Percentiles rank a stretch among this genome's conserved stretches.
Conservation (phyloP, 2,888 invertebrate species). For the Linnaemya tessellans region DNA sequence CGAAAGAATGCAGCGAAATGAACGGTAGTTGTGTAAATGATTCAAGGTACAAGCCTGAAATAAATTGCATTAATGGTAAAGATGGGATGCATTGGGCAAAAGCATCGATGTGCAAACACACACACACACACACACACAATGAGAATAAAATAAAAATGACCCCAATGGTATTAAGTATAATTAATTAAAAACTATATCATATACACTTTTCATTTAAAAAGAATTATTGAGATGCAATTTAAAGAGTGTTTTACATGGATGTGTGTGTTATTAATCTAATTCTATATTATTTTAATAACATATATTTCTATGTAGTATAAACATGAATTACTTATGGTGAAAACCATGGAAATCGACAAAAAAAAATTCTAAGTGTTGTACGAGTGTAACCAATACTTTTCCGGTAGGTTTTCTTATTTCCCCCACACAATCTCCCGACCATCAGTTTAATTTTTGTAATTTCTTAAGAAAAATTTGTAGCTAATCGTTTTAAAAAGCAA, state of each 20-base stretch:
- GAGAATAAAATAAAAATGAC: slow-evolving; percentile 63
- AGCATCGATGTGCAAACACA: neutral
- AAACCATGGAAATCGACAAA: too few species aligned
- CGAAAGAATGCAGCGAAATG: slow-evolving; percentile 35
- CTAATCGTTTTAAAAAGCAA: too few species aligned
- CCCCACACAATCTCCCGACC: too few species aligned
- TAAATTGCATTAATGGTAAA: slow-evolving; percentile 37
- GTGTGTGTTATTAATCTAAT: slow-evolving; percentile 21
- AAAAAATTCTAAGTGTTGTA: too few species aligned
- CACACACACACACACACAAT: slow-evolving; percentile 35
- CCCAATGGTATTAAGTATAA: slow-evolving; percentile 58
- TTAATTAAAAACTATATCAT: slow-evolving; percentile 65
- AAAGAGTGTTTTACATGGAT: neutral
- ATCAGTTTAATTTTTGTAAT: too few species aligned
- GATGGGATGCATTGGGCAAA: neutral
- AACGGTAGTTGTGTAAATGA: slow-evolving; percentile 23
- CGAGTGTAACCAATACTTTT: too few species aligned
- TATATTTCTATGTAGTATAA: neutral
- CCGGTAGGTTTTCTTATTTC: too few species aligned
- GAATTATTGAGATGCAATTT: slow-evolving; percentile 20
- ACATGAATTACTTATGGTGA: too few species aligned
- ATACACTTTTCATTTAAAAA: slow-evolving; percentile 22
- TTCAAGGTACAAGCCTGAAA: slow-evolving; percentile 65
- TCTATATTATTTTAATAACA: neutral
- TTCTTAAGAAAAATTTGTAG: too few species aligned